phyloP scores from a whole-genome alignment of 2,888 invertebrate species.

The Agriotes lineatus region DNA sequence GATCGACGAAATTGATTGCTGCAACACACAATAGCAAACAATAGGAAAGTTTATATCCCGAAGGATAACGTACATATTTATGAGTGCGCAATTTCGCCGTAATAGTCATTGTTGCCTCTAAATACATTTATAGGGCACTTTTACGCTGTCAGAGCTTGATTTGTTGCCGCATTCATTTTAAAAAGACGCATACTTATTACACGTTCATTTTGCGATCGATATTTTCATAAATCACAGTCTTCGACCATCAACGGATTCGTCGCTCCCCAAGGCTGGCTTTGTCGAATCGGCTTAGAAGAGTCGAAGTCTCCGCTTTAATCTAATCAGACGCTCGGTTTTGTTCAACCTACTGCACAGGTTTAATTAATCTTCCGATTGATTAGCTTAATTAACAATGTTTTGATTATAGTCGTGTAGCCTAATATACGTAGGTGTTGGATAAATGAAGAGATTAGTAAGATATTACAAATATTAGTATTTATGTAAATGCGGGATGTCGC shows the following conservation, averaged over 20 bases:
- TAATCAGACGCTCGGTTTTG: too few relatives aligned
- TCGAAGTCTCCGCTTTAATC: background rate
- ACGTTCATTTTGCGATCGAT: slow-evolving; percentile 1
- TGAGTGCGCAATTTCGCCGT: slow-evolving; percentile 26
- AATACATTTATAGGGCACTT: slow-evolving; percentile 17
- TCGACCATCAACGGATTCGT: too few relatives aligned
- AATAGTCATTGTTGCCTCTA: slow-evolving; percentile 27
- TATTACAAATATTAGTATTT: slow-evolving; percentile 2
- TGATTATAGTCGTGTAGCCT: slow-evolving; percentile 4
- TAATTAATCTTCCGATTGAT: background rate
- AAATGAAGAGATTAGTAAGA: slow-evolving; percentile 23
- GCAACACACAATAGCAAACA: slow-evolving; percentile 27
- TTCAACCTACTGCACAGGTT: too few relatives aligned
- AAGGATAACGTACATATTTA: slow-evolving; percentile 26
- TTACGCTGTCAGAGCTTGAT: slow-evolving; percentile 22
- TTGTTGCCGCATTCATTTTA: slow-evolving; percentile 22
- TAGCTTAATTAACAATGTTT: slow-evolving; percentile 8
- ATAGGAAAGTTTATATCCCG: slow-evolving; percentile 27
- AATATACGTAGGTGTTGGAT: slow-evolving; percentile 10
- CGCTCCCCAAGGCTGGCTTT: too few relatives aligned
- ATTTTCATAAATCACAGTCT: slow-evolving; percentile 7
- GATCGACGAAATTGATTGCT: slow-evolving; percentile 26
- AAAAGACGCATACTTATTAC: slow-evolving; percentile 4
- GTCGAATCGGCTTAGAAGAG: background rate
- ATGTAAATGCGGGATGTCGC: slow-evolving; percentile 11